A percentile compares a stretch with the other conserved stretches of the same genome.
Evolutionary conservation across 2,113 vertebrate genomes (phyloP).

Genomic region (Paedocypris sp.): DNA sequence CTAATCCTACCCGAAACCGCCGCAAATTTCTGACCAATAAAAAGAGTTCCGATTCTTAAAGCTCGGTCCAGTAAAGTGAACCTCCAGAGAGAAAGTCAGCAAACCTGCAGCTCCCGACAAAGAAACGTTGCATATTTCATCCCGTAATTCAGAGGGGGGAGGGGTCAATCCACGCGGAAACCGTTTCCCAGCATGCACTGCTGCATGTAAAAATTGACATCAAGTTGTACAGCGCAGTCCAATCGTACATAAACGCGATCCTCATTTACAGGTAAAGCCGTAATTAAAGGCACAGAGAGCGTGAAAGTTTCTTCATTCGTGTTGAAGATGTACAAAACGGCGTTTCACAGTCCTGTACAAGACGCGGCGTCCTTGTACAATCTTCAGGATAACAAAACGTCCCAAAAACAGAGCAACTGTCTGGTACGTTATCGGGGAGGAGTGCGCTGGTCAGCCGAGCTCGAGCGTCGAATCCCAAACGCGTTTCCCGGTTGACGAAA

Average conservation of each 20-base stretch:
- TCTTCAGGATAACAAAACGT: slow-evolving; percentile 60
- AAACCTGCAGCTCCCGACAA: no score
- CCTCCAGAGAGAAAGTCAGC: no score
- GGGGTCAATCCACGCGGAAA: slow-evolving; percentile 59
- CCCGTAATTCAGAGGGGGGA: no score
- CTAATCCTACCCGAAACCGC: no score
- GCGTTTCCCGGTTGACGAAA: no score
- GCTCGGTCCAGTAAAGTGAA: no score
- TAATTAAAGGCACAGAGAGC: slow-evolving; percentile 79
- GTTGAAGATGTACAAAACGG: slow-evolving; percentile 81
- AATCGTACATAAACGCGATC: slow-evolving; percentile 72
- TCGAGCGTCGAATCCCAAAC: no score
- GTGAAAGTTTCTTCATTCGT: slow-evolving; percentile 47
- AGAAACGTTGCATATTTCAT: no score
- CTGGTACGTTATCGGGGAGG: no score
- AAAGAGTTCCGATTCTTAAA: no score
- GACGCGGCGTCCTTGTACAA: slow-evolving; percentile 62
- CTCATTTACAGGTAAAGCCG: slow-evolving; percentile 72
- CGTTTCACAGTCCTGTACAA: slow-evolving; percentile 75
- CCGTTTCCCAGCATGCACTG: slow-evolving; percentile 58
- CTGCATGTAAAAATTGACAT: slow-evolving; percentile 62
- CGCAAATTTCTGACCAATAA: no score
- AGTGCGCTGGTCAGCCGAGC: no score
- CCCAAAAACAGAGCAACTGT: slow-evolving; percentile 42
- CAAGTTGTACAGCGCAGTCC: slow-evolving; percentile 71